Evolutionary conservation across 2,113 vertebrate genomes (phyloP).

Genomic region (Phainopepla nitens): DNA sequence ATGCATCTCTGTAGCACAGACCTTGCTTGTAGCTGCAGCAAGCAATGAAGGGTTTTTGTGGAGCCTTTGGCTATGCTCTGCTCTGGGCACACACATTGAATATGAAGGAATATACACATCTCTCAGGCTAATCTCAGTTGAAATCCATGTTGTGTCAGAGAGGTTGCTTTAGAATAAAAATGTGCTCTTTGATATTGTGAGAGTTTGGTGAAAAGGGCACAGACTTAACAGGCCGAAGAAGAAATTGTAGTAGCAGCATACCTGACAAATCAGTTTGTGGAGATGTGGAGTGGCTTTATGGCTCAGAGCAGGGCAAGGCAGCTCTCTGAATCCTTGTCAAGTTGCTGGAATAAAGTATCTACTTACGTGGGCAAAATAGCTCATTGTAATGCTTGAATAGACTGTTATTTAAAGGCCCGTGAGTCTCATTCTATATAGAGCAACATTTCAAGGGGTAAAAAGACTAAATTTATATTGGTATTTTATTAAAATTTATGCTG

Average conservation of each 20-base stretch:
- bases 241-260: background rate
- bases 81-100: accelerated
- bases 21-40: background rate
- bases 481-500: slow-evolving; percentile 54
- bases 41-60: background rate
- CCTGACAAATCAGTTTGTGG: background rate
- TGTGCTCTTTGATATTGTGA: background rate
- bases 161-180: background rate
- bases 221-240: background rate
- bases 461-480: slow-evolving; percentile 8
- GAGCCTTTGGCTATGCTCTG: background rate
- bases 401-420: slow-evolving; percentile 17
- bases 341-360: background rate
- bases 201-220: background rate
- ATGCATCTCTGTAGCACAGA: background rate
- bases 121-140: background rate
- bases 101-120: background rate
- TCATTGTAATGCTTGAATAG: background rate
- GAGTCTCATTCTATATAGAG: background rate
- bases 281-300: background rate
- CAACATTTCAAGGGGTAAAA: slow-evolving; percentile 35
- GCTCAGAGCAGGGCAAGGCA: background rate
- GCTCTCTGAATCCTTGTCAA: background rate
- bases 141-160: background rate
- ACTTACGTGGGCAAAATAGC: background rate